Percentiles rank a stretch among this genome's conserved stretches.
Evolutionary conservation across 2,797 vertebrate genomes (phyloP).

Genomic region (Sebastes diaconus): DNA sequence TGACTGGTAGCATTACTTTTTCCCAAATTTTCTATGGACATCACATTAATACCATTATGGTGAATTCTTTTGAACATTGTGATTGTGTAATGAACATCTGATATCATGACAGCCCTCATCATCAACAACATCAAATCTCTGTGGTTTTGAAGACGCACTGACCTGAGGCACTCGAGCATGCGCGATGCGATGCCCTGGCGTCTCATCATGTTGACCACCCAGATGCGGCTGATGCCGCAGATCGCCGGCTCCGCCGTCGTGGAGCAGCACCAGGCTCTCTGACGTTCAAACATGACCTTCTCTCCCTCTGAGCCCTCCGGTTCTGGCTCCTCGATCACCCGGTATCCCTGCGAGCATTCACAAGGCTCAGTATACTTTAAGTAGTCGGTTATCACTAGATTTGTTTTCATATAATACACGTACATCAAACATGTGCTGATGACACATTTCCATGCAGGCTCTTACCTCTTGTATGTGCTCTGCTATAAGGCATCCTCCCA

Average conservation of each 20-base stretch:
- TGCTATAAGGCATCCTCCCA: constrained; percentile 96
- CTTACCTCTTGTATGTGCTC: constrained; percentile 98
- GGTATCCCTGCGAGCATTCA: constrained; percentile 86
- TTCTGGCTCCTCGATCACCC: constrained; percentile 93
- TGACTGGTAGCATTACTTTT: no score
- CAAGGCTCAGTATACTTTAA: background rate
- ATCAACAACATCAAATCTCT: background rate
- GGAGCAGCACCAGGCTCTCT: constrained; percentile 98
- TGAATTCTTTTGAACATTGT: no score
- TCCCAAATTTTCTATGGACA: no score
- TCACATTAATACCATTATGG: no score
- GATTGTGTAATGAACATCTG: no score
- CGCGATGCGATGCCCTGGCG: constrained; percentile 94
- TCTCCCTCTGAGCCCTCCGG: constrained; percentile 91
- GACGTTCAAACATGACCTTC: constrained; percentile 94
- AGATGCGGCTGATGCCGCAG: constrained; percentile 98
- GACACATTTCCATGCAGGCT: constrained; percentile 4
- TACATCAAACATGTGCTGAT: background rate
- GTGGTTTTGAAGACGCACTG: constrained; percentile 21
- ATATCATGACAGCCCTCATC: no score
- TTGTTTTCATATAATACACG: background rate
- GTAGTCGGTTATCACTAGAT: background rate
- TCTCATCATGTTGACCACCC: constrained; percentile 98
- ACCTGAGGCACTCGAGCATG: constrained; percentile 98
- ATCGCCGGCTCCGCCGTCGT: constrained; percentile 93